Evolutionary conservation across 2,888 invertebrate species (phyloP), one percentile per base, ranked within the genome.

Genomic region (Sarcophaga subvicina): DNA sequence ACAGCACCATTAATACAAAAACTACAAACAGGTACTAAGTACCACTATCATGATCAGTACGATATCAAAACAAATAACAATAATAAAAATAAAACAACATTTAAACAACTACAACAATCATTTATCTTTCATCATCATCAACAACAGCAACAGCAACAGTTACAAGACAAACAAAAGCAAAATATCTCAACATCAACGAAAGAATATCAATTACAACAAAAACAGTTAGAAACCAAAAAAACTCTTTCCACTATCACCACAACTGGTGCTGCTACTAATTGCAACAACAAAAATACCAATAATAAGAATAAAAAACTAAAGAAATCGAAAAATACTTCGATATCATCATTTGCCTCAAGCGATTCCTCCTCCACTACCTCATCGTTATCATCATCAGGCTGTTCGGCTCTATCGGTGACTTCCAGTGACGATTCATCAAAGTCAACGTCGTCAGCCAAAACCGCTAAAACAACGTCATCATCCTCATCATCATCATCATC

Each of bases 1-100:
- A 80, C 89, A 80, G 62, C 88, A 71, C 88, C 88, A 80, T 80
- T 88, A 69, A 86, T 88, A 86, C 83, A 89, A 85, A 87, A 88
- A 76, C 72, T 89, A 62, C 87, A 89, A 76, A 73, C 87, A 81
- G 84, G 87, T 87, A 87, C 87, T 70, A 82, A 84, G 87, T 84
- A 84, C 81, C 87, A 84, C 67, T 87, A 84, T 84, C 83, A 87
- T 83, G 85, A 86, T 71, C 87, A 87, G 75, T 84, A 82, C 17
- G 17, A 54, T 76, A 73, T 72, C 27, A 66, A 67, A 80, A 49
- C 64, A 22, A 72, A 72, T 75, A 73, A 67, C 80, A 78, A 54
- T 20, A 84, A 75, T 59, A 73, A 73, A 47, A 83, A 60, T 17
- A 77, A 60, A 63, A 22, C 75, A 64, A 79, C 75, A 47, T 79